Percentiles rank a stretch among this genome's conserved stretches.
Evolutionary conservation across 2,888 invertebrate species (phyloP).

Genomic region (Listrodromus nycthemerus): DNA sequence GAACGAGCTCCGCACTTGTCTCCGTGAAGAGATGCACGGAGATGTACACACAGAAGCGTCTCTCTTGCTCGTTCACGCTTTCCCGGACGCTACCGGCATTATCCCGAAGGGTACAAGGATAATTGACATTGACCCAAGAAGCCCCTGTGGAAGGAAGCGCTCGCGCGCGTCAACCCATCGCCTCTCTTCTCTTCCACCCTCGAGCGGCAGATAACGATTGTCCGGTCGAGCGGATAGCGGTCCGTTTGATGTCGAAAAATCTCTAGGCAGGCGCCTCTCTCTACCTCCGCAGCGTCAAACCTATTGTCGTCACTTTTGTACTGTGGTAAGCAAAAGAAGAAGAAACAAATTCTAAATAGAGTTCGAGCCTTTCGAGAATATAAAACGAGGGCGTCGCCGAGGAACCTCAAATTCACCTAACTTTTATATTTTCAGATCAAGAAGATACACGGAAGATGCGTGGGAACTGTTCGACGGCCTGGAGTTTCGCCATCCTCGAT

Average conservation of each 20-base stretch:
- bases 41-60: slow-evolving; percentile 23
- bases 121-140: slow-evolving; percentile 72
- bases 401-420: not conserved
- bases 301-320: not conserved
- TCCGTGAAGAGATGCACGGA: slow-evolving; percentile 17
- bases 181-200: slow-evolving; percentile 25
- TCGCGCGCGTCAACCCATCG: slow-evolving; percentile 65
- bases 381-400: slow-evolving; percentile 2
- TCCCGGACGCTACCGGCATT: slow-evolving; percentile 64
- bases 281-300: slow-evolving; percentile 51
- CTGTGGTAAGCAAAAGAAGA: slow-evolving; percentile 3
- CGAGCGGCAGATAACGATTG: slow-evolving; percentile 80
- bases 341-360: not conserved
- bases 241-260: slow-evolving; percentile 75
- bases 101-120: slow-evolving; percentile 67
- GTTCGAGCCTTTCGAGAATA: not conserved
- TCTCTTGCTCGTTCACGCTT: slow-evolving; percentile 60
- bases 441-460: slow-evolving; percentile 9
- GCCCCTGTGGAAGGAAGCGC: slow-evolving; percentile 69
- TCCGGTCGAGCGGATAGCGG: slow-evolving; percentile 77
- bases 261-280: slow-evolving; percentile 23
- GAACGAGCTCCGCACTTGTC: slow-evolving; percentile 68
- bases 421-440: not conserved
- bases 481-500: not conserved
- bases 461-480: not conserved